A percentile compares a stretch with the other conserved stretches of the same genome.
Conservation (phyloP, 2,113 vertebrate genomes). For the Symphodus melops region DNA sequence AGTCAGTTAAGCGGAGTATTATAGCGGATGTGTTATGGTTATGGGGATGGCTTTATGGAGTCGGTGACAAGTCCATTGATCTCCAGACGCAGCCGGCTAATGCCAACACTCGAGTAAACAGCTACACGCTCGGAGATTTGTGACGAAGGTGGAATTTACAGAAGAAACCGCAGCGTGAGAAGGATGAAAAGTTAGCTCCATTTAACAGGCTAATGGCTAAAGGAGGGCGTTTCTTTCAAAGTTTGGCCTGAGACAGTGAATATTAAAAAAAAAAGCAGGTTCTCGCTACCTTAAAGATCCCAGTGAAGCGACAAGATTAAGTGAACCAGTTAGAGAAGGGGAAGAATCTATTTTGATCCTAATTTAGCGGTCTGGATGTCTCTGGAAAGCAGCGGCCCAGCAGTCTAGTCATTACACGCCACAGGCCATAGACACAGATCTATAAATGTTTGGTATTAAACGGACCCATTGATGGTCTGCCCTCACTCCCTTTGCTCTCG, state of each 20-base stretch:
- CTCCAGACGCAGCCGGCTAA: constrained; percentile 70
- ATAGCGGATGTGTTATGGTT: constrained; percentile 68
- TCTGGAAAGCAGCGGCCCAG: constrained; percentile 53
- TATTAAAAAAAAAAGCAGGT: background rate
- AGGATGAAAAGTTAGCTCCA: background rate
- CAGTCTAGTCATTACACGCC: constrained; percentile 61
- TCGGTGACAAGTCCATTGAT: constrained; percentile 70
- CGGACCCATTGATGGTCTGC: constrained; percentile 70
- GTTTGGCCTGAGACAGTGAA: background rate
- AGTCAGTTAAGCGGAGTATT: constrained; percentile 72
- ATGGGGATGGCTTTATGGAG: constrained; percentile 74
- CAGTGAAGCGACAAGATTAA: constrained; percentile 9
- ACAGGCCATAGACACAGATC: constrained; percentile 69
- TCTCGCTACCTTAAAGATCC: constrained; percentile 4
- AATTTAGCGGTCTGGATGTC: constrained; percentile 55
- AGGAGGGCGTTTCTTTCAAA: background rate
- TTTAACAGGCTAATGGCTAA: constrained; percentile 40
- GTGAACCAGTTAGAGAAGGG: constrained; percentile 15
- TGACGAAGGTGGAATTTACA: constrained; percentile 16
- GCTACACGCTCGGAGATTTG: background rate
- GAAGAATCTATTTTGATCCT: constrained; percentile 62
- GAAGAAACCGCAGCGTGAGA: background rate
- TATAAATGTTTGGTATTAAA: constrained; percentile 78
- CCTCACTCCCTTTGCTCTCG: constrained; percentile 71
- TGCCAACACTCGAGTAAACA: constrained; percentile 25